These are phyloP conservation scores for Guaruba guarouba DNA, from an alignment of 2,113 vertebrate species.

Conservation along the genomic window DNA sequence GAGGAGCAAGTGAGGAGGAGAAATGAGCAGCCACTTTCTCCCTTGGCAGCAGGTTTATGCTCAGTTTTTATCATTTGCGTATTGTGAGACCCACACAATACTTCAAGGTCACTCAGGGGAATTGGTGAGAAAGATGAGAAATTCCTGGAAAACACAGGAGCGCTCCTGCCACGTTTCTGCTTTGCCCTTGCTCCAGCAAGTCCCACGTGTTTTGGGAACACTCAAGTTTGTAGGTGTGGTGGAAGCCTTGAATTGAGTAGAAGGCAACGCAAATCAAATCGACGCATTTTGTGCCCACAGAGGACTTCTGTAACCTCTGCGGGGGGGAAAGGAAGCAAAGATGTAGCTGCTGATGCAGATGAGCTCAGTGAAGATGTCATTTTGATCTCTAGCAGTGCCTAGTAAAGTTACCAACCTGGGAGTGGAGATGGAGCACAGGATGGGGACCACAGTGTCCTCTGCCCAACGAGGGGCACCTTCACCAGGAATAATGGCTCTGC, in stretches of 20 bases:
- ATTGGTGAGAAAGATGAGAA: neutral
- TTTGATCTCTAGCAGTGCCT: neutral
- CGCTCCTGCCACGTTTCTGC: neutral
- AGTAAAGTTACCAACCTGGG: neutral
- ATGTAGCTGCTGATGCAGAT: neutral
- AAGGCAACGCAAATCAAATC: neutral
- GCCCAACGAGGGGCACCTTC: accelerated
- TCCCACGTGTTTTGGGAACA: neutral
- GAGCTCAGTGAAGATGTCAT: neutral
- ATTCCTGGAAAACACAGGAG: neutral
- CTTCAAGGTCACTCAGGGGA: neutral
- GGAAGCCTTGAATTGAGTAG: neutral
- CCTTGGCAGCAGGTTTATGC: neutral
- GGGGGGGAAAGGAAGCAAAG: neutral
- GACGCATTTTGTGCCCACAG: neutral
- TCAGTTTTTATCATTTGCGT: neutral
- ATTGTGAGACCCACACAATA: neutral
- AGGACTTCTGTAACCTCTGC: neutral
- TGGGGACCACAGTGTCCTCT: neutral
- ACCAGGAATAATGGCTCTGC: neutral
- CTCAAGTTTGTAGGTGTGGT: neutral
- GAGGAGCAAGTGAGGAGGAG: neutral
- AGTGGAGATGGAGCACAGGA: neutral
- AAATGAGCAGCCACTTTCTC: neutral
- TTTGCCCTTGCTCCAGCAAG: neutral